phyloP scores from a whole-genome alignment of 2,888 invertebrate species.

The Aspidiotus rigidus region DNA sequence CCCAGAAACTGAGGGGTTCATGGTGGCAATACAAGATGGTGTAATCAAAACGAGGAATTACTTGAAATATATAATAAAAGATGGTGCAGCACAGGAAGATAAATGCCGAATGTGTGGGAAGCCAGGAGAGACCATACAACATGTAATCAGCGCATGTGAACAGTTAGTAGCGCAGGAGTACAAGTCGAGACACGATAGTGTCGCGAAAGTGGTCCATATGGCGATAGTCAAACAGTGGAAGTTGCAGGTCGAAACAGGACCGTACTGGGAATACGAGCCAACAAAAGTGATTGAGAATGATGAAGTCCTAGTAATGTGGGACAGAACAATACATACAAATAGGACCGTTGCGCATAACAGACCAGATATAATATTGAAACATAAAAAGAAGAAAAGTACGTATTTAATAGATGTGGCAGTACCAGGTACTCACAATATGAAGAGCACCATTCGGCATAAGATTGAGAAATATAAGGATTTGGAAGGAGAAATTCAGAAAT shows the following conservation, averaged over 20 bases:
- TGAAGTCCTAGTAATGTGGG: not conserved
- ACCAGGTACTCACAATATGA: not conserved
- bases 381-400: not conserved
- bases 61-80: not conserved
- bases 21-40: not conserved
- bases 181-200: not conserved
- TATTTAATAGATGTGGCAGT: not conserved
- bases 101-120: not conserved
- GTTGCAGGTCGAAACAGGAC: not conserved
- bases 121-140: not conserved
- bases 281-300: not conserved
- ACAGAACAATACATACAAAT: not conserved
- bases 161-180: not conserved
- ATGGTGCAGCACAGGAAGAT: not conserved
- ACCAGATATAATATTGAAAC: not conserved
- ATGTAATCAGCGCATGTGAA: not conserved
- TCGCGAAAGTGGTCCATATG: not conserved
- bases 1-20: not conserved
- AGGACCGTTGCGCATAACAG: not conserved
- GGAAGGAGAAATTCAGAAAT: not conserved
- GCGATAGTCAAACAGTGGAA: not conserved
- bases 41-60: not conserved
- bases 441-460: not conserved
- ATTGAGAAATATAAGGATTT: not conserved
- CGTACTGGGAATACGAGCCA: slow-evolving; percentile 2